Evolutionary conservation across 2,113 vertebrate species (phyloP).

Genomic region (Callipepla californica): DNA sequence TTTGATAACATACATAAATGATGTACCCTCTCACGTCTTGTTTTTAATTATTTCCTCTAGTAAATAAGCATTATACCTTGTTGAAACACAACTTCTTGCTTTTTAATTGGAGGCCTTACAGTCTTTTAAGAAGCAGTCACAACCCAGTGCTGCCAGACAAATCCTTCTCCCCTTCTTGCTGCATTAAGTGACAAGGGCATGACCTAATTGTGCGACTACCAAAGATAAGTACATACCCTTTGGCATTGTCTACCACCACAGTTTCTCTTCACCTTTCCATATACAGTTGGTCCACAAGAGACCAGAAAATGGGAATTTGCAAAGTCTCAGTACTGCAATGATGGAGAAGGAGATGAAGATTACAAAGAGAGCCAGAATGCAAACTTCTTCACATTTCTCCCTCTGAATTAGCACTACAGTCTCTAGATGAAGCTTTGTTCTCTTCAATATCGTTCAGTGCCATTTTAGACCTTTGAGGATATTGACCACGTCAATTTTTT

Average conservation of each 20-base stretch:
- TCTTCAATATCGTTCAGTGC: fast-evolving
- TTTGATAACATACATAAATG: neutral
- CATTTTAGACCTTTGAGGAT: neutral
- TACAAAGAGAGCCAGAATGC: fast-evolving
- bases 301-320: neutral
- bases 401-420: neutral
- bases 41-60: neutral
- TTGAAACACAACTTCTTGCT: neutral
- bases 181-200: conserved; percentile 22
- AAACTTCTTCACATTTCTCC: neutral
- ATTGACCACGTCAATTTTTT: neutral
- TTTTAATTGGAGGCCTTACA: neutral
- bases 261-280: neutral
- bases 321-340: neutral
- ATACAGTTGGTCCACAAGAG: neutral
- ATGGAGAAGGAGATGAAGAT: neutral
- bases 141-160: neutral
- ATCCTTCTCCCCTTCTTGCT: neutral
- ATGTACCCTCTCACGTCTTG: fast-evolving
- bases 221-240: neutral
- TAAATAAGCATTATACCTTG: neutral
- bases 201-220: neutral
- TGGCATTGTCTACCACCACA: neutral
- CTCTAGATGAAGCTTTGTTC: neutral
- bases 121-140: fast-evolving